Percentiles rank a stretch among this genome's conserved stretches.
These are phyloP conservation scores for Pollimyrus isidori DNA, from an alignment of 2,113 vertebrate species.

Conservation along the genomic window DNA sequence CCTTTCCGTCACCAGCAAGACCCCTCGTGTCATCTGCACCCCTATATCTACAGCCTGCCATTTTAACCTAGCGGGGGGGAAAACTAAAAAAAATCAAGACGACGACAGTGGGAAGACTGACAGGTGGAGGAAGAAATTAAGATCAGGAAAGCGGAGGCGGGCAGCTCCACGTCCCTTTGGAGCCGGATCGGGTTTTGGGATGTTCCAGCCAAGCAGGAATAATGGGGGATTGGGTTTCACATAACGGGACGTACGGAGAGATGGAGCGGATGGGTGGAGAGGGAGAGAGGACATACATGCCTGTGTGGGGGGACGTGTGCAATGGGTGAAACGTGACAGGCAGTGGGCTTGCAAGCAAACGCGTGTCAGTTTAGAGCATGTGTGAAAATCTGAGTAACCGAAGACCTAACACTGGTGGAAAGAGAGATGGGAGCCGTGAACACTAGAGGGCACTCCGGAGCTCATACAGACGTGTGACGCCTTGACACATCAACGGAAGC, in stretches of 20 bases:
- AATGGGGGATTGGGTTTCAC: not conserved
- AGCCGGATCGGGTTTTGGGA: not conserved
- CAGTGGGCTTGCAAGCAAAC: not conserved
- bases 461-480: not conserved
- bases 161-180: not conserved
- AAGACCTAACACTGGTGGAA: not conserved
- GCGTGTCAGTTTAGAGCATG: not conserved
- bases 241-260: not conserved
- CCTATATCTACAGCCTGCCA: not conserved
- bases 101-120: not conserved
- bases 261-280: not conserved
- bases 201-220: not conserved
- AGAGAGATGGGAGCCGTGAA: not conserved
- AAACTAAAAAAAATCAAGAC: not conserved
- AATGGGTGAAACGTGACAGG: not conserved
- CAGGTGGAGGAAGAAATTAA: slow-evolving; percentile 1
- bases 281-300: not conserved
- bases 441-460: not conserved
- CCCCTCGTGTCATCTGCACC: not conserved
- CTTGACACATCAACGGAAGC: not conserved
- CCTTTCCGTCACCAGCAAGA: not conserved
- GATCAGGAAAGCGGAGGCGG: not conserved
- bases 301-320: not conserved
- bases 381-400: not conserved
- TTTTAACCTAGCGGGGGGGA: not conserved